A percentile compares a stretch with the other conserved stretches of the same genome.
Evolutionary conservation across 2,888 invertebrate genomes (phyloP).

Genomic region (Eristalis arbustorum): DNA sequence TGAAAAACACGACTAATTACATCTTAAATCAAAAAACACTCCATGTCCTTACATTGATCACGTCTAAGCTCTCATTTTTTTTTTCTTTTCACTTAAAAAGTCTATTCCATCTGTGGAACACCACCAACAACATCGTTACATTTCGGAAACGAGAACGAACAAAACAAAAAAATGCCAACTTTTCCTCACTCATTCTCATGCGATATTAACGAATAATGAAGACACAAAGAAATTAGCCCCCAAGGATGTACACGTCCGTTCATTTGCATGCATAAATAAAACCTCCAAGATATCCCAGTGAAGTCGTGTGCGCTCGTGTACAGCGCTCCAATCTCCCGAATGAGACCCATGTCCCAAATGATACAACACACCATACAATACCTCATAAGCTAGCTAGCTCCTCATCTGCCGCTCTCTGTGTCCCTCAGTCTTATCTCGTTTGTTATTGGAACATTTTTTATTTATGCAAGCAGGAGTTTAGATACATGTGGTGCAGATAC

Average conservation of each 20-base stretch:
- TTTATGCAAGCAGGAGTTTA: background rate
- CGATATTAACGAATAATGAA: slow-evolving; percentile 65
- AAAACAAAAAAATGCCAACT: slow-evolving; percentile 11
- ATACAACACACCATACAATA: slow-evolving; percentile 28
- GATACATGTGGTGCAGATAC: slow-evolving; percentile 2
- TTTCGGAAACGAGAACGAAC: background rate
- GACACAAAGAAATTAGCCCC: slow-evolving; percentile 72
- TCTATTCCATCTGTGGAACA: background rate
- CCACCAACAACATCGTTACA: background rate
- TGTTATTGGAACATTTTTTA: slow-evolving; percentile 43
- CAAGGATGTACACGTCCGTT: slow-evolving; percentile 70
- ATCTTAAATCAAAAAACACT: too few relatives aligned
- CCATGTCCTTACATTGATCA: slow-evolving; percentile 3
- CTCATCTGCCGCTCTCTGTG: background rate
- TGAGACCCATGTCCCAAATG: slow-evolving; percentile 38
- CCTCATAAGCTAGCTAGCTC: slow-evolving; percentile 43
- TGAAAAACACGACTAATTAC: too few relatives aligned
- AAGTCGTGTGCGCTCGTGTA: slow-evolving; percentile 44
- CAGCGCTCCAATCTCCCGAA: slow-evolving; percentile 26
- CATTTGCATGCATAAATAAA: slow-evolving; percentile 72
- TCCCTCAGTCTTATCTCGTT: slow-evolving; percentile 37
- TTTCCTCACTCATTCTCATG: slow-evolving; percentile 46
- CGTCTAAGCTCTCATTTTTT: background rate
- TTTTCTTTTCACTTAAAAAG: background rate
- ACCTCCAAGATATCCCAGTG: slow-evolving; percentile 55